Base-by-base conservation (phyloP, 2,797 vertebrate species). In the Anableps anableps region DNA sequence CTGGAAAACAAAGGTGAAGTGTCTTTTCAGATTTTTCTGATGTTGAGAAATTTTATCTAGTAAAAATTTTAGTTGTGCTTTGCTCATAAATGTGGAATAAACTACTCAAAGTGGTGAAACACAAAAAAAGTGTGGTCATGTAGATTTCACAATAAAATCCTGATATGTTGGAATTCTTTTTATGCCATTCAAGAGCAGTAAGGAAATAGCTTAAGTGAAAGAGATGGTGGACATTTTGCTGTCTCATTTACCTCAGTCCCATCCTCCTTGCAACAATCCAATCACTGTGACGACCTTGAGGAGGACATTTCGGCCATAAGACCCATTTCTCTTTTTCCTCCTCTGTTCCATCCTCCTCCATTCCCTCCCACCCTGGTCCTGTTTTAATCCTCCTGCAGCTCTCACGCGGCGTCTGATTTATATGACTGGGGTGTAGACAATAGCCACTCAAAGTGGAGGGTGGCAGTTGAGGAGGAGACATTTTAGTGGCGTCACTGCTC, bases 221-320 rank as follows among this genome's bases (percentile, higher is more conserved):
- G 78, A 80, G 78, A 68, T 76, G 58, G 29, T 81, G 84, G 82
- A 86, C 80, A 41, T 53, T 71, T 66, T 76, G 85, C 80, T 86
- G 78, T 81, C 81, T 91, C 88, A 90, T 92, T 89, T 86, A 80
- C 79, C 80, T 14, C 55, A 83, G 80, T 86, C 82, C 62, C 86
- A 72, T 89, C 84, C 82, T 80, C 86, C 86, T 84, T 80, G 64
- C 84, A 86, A 87, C 84, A 84, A 86, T 87, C 83, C 83, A 92
- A 92, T 93, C 89, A 81, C 82, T n/a, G 66, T 45, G 86, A 82
- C 84, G 90, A 94, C 94, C 94, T 94, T 96, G 93, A 88, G 85
- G 86, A 90, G 90, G 91, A 94, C 89, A 85, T 80, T 93, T 83
- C 83, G 88, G 86, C 85, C 83, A 82, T 90, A 86, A 92, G 89